Percentiles rank a stretch among this genome's conserved stretches.
phyloP scores from a whole-genome alignment of 1,140 invertebrate species.

The Hycleus phaleratus region DNA sequence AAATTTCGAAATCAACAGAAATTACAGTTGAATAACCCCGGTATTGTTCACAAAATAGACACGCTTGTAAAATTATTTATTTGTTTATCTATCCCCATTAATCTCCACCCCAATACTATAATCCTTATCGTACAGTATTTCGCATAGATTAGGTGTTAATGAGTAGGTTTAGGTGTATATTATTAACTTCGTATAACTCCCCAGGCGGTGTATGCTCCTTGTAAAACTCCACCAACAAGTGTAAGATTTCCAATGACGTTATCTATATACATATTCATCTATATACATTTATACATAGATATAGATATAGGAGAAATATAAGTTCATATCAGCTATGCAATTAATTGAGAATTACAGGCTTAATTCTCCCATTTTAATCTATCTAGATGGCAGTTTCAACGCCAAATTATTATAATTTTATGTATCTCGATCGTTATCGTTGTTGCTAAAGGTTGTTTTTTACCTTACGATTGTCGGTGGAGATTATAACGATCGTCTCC shows the following conservation, averaged over 20 bases:
- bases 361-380: no score
- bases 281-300: not conserved
- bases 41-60: no score
- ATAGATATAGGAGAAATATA: not conserved
- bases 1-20: no score
- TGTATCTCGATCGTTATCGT: not conserved
- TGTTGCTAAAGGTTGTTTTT: not conserved
- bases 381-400: not conserved
- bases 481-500: not conserved
- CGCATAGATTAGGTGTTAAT: not conserved
- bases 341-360: no score
- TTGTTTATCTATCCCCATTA: not conserved
- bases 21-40: no score
- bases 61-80: not conserved
- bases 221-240: not conserved
- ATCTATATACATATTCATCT: not conserved
- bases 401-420: not conserved
- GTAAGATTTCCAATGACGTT: not conserved
- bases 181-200: not conserved
- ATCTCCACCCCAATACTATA: not conserved
- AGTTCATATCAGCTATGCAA: not conserved
- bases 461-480: not conserved
- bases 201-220: not conserved
- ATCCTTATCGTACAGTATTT: no score
- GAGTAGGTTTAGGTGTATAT: not conserved